Base-by-base conservation (phyloP, 2,888 invertebrate genomes). In the Drosophila neotestacea region DNA sequence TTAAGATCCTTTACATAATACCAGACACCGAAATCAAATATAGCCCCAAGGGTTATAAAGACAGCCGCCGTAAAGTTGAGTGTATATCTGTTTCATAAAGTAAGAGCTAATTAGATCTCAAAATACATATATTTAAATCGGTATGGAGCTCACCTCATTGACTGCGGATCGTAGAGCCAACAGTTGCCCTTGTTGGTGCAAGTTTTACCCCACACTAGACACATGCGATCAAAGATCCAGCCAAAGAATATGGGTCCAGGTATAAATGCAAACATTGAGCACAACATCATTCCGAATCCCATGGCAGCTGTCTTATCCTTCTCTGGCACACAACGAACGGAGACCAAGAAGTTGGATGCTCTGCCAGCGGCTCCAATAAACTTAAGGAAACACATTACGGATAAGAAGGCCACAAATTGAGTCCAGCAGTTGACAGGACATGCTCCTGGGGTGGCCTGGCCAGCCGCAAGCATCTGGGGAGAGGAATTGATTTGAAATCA, bases 181-280 rank as follows among this genome's bases (percentile, higher is more conserved):
- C 96, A 96, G 85, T 96, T 95, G 72, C 96, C 95, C 54, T 94
- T 94, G 59, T 94, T 94, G 0, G 94, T 93, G 85, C 96, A 96
- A 4, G 95, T 95, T 89, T 95, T 95, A 10, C 96, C 95, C 96
- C 96, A 96, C 11, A 96, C 95, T 30, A 95, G 90, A 81, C 96
- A 96, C 6, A 95, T 94, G 41, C 89, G 89, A 81, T 93, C 92
- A 81, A 96, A 94, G 60, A 96, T 94, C 82, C 94, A 95, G 59
- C 96, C 96, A 84, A 96, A 96, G 64, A 96, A 93, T 75, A 96
- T 95, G 0, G 96, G 96, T 51, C 95, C 95, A 0, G 96, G 96
- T 79, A 96, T 95, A 84, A 96, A 95, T 9, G 95, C 95, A 79
- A 95, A 94, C 62, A 96, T 92, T 71, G 95, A 95, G 93, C 95